phyloP scores from a whole-genome alignment of 2,113 vertebrate genomes.

The Gasterosteus nipponicus region DNA sequence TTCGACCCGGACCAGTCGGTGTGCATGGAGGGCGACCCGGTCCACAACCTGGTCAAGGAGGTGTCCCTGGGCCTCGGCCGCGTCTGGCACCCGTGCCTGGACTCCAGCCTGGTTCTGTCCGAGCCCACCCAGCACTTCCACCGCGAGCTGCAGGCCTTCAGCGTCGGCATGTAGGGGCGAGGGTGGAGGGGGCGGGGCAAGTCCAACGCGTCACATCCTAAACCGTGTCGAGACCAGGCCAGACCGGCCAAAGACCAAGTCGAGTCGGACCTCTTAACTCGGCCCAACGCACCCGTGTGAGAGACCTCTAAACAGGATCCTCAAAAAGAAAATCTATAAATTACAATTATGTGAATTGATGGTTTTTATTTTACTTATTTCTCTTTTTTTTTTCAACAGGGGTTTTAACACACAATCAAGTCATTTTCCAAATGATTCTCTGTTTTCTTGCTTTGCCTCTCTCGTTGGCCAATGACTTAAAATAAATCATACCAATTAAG shows the following conservation, averaged over 20 bases:
- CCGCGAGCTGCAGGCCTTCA: slow-evolving; percentile 96
- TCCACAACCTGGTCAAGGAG: slow-evolving; percentile 96
- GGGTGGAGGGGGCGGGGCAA: slow-evolving; percentile 37
- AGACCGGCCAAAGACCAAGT: slow-evolving; percentile 30
- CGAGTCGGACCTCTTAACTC: slow-evolving; percentile 14
- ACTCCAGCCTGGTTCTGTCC: slow-evolving; percentile 91
- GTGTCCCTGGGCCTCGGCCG: slow-evolving; percentile 94
- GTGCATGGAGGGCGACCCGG: slow-evolving; percentile 92
- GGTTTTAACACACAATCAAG: slow-evolving; percentile 41
- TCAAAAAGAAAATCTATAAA: slow-evolving; percentile 23
- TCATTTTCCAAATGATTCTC: slow-evolving; percentile 20
- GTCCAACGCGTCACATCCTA: slow-evolving; percentile 32
- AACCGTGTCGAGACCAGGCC: slow-evolving; percentile 60
- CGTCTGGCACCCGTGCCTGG: slow-evolving; percentile 93
- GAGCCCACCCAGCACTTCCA: slow-evolving; percentile 98
- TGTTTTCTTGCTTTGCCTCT: slow-evolving; percentile 14
- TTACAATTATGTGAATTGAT: slow-evolving; percentile 31
- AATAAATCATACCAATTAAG: not conserved
- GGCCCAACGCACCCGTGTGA: slow-evolving; percentile 12
- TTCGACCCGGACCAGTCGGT: slow-evolving; percentile 94
- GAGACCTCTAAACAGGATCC: slow-evolving; percentile 28
- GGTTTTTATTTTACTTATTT: slow-evolving; percentile 51
- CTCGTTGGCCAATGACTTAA: slow-evolving; percentile 7
- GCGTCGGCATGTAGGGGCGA: slow-evolving; percentile 90
- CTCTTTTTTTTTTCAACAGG: slow-evolving; percentile 18